Evolutionary conservation across 2,888 invertebrate species (phyloP).

Genomic region (Arctia plantaginis): DNA sequence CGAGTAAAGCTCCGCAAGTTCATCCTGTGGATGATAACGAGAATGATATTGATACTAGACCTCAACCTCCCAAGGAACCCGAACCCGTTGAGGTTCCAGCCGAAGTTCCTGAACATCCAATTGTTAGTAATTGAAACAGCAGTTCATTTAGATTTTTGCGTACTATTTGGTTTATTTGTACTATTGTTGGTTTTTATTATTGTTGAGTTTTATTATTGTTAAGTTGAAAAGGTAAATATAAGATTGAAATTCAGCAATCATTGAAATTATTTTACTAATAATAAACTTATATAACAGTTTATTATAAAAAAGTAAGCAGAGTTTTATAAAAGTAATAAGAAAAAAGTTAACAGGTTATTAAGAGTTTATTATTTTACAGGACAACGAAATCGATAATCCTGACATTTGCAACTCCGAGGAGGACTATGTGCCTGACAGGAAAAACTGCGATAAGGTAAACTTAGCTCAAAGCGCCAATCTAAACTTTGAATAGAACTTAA

Average conservation of each 20-base stretch:
- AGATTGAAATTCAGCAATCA: neutral
- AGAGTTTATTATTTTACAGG: conserved; percentile 58
- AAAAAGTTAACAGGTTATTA: neutral
- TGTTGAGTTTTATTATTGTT: too few species aligned
- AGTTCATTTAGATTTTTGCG: neutral
- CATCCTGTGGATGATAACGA: conserved; percentile 44
- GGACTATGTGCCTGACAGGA: conserved; percentile 78
- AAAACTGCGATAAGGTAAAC: conserved; percentile 77
- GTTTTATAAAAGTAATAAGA: neutral
- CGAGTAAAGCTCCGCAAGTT: conserved; percentile 18
- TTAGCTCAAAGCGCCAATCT: conserved; percentile 9
- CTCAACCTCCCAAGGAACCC: conserved; percentile 52
- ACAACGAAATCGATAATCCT: conserved; percentile 78
- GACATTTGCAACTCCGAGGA: conserved; percentile 72
- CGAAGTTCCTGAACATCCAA: conserved; percentile 60
- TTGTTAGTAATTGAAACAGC: conserved; percentile 48
- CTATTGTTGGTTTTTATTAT: too few species aligned
- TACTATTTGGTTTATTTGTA: neutral
- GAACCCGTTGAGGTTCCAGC: conserved; percentile 53
- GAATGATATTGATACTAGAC: conserved; percentile 51
- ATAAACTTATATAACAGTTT: neutral
- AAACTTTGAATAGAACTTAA: conserved; percentile 15
- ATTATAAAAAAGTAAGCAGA: neutral
- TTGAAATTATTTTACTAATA: neutral
- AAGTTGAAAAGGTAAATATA: neutral